A percentile compares a stretch with the other conserved stretches of the same genome.
phyloP scores from a whole-genome alignment of 2,888 invertebrate genomes.

The Actias luna region DNA sequence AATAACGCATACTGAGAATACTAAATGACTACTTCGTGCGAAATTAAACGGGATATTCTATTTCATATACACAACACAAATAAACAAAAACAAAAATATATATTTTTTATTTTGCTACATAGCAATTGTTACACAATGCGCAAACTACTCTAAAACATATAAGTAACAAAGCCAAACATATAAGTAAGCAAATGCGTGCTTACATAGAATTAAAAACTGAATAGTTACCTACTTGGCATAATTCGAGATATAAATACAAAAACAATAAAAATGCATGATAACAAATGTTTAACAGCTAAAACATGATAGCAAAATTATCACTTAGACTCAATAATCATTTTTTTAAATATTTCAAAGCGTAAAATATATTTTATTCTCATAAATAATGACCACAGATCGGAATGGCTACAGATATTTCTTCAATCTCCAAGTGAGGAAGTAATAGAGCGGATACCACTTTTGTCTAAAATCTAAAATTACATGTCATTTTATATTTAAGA shows the following conservation, averaged over 20 bases:
- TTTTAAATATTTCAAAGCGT: neutral
- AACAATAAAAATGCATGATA: neutral
- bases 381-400: too few relatives aligned
- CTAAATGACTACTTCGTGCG: neutral
- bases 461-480: too few relatives aligned
- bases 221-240: neutral
- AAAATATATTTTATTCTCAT: neutral
- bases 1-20: neutral
- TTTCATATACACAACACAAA: neutral
- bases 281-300: neutral
- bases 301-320: neutral
- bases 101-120: neutral
- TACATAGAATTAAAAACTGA: neutral
- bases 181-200: neutral
- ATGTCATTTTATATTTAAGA: too few relatives aligned
- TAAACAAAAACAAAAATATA: neutral
- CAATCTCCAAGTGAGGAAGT: too few relatives aligned
- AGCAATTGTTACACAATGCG: slow-evolving; percentile 2
- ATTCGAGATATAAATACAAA: slow-evolving; percentile 8
- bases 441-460: too few relatives aligned
- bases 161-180: neutral
- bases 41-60: neutral
- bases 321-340: neutral
- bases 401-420: too few relatives aligned
- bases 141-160: slow-evolving; percentile 1